Evolutionary conservation across 2,888 invertebrate genomes (phyloP), one percentile per base, ranked within the genome.

Genomic region (Eristalinus aeneus): DNA sequence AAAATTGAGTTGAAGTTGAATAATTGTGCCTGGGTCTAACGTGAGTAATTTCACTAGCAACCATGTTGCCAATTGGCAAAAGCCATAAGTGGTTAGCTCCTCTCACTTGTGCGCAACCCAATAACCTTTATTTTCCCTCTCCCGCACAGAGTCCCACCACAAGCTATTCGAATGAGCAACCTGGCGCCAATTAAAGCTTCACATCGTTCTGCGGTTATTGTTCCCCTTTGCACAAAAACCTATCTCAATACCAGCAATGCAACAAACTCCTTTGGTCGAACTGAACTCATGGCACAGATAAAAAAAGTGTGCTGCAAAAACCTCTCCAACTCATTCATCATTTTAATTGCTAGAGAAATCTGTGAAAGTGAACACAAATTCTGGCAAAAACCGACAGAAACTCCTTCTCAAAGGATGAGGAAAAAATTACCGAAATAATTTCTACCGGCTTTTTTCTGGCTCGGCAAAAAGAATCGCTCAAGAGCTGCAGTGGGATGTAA

Each of bases 261-360:
- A 86, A 82, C 77, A 82, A 78, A 67, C 69, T 74, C 65, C 27
- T 27, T 74, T 78, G 58, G 64, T 16, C 39, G 65, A 53, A 39
- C 39, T 22, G 12, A 11, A 61, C 67, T 23, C 36, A 56, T 46
- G 22, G 10, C 31, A 56, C 8, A 20, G 32, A 16, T 1, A 61
- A 67, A 32, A 65, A 60, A 63, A 46, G 16, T 5, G 9, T 34
- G 9, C 22, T 39, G 39, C 27, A 82, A 61, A n/a, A 78, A 77
- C 81, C 74, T 78, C 69, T 16, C 63, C 27, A 32, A 4, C 53
- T 65, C 77, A 86, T 86, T 86, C 82, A 86, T 86, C 86, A 86
- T 82, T 74, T 86, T 86, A 86, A 86, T 86, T 86, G 86, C 86
- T 31, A 34, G 10, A 77, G 65, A 77, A 82, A 65, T 82, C 56